Percentiles rank a stretch among this genome's conserved stretches.
phyloP scores from a whole-genome alignment of 2,113 vertebrate genomes.

The Bubo bubo region DNA sequence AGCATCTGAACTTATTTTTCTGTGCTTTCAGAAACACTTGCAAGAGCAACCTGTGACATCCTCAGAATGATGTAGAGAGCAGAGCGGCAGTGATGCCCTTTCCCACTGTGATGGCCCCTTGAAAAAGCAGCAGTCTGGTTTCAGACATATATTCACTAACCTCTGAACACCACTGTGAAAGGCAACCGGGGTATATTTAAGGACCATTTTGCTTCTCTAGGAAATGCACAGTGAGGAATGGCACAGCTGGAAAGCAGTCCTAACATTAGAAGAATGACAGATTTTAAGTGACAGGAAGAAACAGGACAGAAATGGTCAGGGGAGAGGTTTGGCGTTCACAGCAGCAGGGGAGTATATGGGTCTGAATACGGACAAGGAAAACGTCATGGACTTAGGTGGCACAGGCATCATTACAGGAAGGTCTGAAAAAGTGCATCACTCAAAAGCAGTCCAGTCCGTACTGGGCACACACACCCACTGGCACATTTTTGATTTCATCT shows the following conservation, averaged over 20 bases:
- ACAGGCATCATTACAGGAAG: neutral
- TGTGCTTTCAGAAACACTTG: neutral
- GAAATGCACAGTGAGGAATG: neutral
- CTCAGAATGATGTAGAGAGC: neutral
- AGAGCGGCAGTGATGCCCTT: neutral
- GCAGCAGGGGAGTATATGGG: neutral
- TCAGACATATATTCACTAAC: neutral
- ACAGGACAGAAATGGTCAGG: neutral
- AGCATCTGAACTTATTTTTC: neutral
- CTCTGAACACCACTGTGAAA: neutral
- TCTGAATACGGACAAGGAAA: neutral
- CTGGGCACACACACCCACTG: neutral
- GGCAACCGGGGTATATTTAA: neutral
- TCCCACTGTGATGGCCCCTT: neutral
- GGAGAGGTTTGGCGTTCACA: neutral
- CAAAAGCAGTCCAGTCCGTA: neutral
- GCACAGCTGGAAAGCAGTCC: neutral
- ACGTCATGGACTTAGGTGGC: rapidly evolving
- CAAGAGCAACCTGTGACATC: neutral
- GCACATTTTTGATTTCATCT: neutral
- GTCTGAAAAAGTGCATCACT: neutral
- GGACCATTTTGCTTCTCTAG: neutral
- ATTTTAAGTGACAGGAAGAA: neutral
- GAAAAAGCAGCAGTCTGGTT: neutral
- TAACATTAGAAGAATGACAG: neutral